Evolutionary conservation across 1,140 invertebrate species (phyloP), one percentile per base, ranked within the genome.

Genomic region (Phenacoccus solenopsis): DNA sequence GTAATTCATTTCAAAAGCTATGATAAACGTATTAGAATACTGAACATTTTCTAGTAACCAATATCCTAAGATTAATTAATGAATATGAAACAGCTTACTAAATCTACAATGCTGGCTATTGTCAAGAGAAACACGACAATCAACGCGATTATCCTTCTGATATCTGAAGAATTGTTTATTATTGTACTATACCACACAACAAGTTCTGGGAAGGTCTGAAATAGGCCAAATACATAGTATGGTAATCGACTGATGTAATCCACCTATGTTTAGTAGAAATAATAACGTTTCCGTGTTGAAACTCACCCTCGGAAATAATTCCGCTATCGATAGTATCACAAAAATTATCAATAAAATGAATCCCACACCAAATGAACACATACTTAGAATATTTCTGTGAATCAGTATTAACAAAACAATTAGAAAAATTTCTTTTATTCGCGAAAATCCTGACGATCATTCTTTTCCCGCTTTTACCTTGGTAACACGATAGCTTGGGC

Each of bases 401-500:
- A 59, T n/a, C n/a, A n/a, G n/a, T n/a, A n/a, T n/a, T n/a, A n/a
- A n/a, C n/a, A n/a, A n/a, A n/a, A n/a, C n/a, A n/a, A n/a, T n/a
- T n/a, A n/a, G n/a, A n/a, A n/a, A n/a, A n/a, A n/a, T n/a, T n/a
- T n/a, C n/a, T n/a, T n/a, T n/a, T n/a, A n/a, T n/a, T n/a, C n/a
- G n/a, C n/a, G n/a, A n/a, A n/a, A n/a, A n/a, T n/a, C n/a, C n/a
- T n/a, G n/a, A n/a, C n/a, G n/a, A n/a, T n/a, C n/a, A n/a, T n/a
- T n/a, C n/a, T n/a, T n/a, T n/a, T n/a, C n/a, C n/a, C n/a, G n/a
- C n/a, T n/a, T n/a, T 77, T 75, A 83, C 82, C 80, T 83, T 35
- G 84, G 84, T 70, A 86, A 74, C 61, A 85, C 77, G 70, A 84
- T 73, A 38, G 81, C 78, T 61, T 82, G 81, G 67, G 86, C 82